Conservation (phyloP, 2,797 vertebrate species). For the Perodicticus potto region DNA sequence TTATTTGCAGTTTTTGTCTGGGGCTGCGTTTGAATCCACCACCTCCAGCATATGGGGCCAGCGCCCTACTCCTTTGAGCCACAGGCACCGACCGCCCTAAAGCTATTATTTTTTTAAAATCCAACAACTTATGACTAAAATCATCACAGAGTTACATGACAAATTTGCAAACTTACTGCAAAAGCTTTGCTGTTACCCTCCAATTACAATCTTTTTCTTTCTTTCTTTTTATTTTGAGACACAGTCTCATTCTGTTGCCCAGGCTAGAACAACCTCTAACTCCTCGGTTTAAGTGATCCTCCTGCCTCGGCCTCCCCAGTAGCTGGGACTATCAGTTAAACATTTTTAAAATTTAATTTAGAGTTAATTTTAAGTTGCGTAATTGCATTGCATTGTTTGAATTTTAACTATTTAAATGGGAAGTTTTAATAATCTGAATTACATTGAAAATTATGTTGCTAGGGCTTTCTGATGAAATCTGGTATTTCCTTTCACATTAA, state of each 20-base stretch:
- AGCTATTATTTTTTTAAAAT: not conserved
- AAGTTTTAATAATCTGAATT: constrained; percentile 34
- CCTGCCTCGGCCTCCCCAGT: too few species aligned
- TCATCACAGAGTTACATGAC: not conserved
- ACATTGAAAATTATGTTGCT: not conserved
- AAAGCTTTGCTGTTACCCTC: not conserved
- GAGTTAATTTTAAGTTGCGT: constrained; percentile 49
- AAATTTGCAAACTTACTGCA: not conserved
- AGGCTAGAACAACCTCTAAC: too few species aligned
- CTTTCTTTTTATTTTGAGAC: too few species aligned
- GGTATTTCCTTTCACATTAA: constrained; percentile 47
- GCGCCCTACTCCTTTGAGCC: too few species aligned
- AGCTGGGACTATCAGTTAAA: too few species aligned
- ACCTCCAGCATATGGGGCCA: too few species aligned
- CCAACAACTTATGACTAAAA: not conserved
- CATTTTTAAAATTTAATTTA: not conserved
- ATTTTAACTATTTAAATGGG: constrained; percentile 29
- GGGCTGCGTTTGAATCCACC: too few species aligned
- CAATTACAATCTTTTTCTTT: not conserved
- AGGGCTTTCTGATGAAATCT: constrained; percentile 22
- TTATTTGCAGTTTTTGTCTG: too few species aligned
- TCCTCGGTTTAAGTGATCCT: too few species aligned
- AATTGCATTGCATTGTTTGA: not conserved
- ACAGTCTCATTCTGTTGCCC: too few species aligned
- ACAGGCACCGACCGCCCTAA: not conserved